Conservation (phyloP, 2,888 invertebrate genomes). For the Microctonus hyperodae region DNA sequence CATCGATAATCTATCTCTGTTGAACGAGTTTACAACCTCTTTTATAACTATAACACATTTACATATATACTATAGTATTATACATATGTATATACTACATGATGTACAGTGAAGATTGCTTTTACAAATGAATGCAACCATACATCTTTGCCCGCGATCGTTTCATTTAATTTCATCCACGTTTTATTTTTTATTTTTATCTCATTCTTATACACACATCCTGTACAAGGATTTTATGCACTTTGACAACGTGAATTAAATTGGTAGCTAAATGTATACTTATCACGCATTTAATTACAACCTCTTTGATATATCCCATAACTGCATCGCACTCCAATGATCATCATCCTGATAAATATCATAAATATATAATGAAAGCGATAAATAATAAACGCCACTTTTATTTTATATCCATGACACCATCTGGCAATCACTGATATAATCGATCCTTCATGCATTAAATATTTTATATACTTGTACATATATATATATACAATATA, state of each 20-base stretch:
- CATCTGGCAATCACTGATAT: slow-evolving; percentile 21
- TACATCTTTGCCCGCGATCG: not conserved
- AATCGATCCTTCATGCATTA: slow-evolving; percentile 17
- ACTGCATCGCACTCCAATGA: not conserved
- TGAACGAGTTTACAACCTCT: slow-evolving; percentile 9
- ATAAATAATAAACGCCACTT: slow-evolving; percentile 22
- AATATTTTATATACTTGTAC: too few relatives aligned
- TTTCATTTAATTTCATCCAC: not conserved
- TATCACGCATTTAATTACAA: slow-evolving; percentile 32
- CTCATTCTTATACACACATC: too few relatives aligned
- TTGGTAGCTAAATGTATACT: slow-evolving; percentile 25
- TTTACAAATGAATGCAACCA: not conserved
- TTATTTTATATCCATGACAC: slow-evolving; percentile 23
- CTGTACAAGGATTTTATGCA: not conserved
- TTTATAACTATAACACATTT: slow-evolving; percentile 7
- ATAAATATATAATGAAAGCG: slow-evolving; percentile 6
- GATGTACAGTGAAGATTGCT: not conserved
- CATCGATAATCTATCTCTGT: not conserved
- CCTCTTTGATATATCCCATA: slow-evolving; percentile 12
- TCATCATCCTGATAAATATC: not conserved
- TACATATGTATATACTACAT: too few relatives aligned
- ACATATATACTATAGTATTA: not conserved
- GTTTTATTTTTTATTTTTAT: too few relatives aligned
- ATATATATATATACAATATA: too few relatives aligned
- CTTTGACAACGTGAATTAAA: slow-evolving; percentile 28